A percentile compares a stretch with the other conserved stretches of the same genome.
These are phyloP conservation scores for Axea sp. DNA, from an alignment of 2,888 invertebrate species.

Conservation along the genomic window DNA sequence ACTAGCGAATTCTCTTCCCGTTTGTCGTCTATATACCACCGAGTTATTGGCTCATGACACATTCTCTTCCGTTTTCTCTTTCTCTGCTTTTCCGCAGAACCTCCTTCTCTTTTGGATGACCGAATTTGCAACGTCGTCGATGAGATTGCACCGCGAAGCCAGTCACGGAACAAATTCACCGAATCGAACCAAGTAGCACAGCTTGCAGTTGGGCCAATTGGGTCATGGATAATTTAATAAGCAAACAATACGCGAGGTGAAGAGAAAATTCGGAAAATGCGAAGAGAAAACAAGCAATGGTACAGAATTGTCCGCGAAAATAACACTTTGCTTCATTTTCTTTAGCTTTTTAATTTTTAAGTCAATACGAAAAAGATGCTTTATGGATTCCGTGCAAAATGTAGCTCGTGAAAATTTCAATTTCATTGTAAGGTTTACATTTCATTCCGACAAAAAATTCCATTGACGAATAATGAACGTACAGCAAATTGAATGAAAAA, in stretches of 20 bases:
- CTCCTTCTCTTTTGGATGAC: constrained; percentile 51
- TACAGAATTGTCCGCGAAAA: constrained; percentile 23
- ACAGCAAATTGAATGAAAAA: constrained; percentile 16
- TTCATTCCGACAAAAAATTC: constrained; percentile 16
- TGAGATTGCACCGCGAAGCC: constrained; percentile 64
- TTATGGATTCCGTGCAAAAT: constrained; percentile 15
- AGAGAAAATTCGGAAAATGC: constrained; percentile 41
- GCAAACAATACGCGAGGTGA: constrained; percentile 65
- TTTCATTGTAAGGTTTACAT: constrained; percentile 17
- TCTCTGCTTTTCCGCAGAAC: constrained; percentile 32
- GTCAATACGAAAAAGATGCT: constrained; percentile 20
- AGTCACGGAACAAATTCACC: constrained; percentile 52
- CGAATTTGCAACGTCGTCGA: constrained; percentile 60
- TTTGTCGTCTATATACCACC: constrained; percentile 55
- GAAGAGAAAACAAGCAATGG: constrained; percentile 29
- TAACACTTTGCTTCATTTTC: constrained; percentile 25
- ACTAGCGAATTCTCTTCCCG: constrained; percentile 65
- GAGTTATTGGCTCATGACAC: constrained; percentile 59
- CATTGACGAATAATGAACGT: constrained; percentile 5
- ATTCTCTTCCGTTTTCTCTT: constrained; percentile 56
- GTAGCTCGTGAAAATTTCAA: constrained; percentile 10
- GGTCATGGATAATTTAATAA: constrained; percentile 72
- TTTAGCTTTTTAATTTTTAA: constrained; percentile 28
- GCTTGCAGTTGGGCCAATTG: constrained; percentile 68
- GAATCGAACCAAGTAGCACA: constrained; percentile 59